Evolutionary conservation across 2,113 vertebrate genomes (phyloP).

Genomic region (Xerus inauris): DNA sequence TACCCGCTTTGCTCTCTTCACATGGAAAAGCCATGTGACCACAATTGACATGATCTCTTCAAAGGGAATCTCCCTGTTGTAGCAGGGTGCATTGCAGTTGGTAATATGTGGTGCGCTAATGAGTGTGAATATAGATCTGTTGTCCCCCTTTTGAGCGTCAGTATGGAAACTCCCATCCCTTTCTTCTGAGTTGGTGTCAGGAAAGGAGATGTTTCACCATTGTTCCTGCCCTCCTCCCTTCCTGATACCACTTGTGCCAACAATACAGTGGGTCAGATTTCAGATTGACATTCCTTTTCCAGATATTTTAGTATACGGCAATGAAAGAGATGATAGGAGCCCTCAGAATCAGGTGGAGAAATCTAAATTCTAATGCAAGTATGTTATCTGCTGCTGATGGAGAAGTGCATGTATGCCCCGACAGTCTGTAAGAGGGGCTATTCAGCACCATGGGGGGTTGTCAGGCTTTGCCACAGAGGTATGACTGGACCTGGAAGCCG

Average conservation of each 20-base stretch:
- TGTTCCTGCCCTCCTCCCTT: not conserved
- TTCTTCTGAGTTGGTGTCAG: slow-evolving; percentile 44
- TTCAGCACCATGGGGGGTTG: not conserved
- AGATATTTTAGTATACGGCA: slow-evolving; percentile 9
- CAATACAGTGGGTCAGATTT: slow-evolving; percentile 33
- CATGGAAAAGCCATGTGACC: slow-evolving; percentile 44
- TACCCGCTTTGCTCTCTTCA: slow-evolving; percentile 31
- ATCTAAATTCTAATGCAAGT: slow-evolving; percentile 32
- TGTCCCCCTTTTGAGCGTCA: slow-evolving; percentile 12
- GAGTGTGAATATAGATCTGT: slow-evolving; percentile 37
- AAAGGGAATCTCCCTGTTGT: slow-evolving; percentile 34
- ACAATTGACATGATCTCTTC: slow-evolving; percentile 46
- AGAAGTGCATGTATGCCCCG: not conserved
- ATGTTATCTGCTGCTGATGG: not conserved
- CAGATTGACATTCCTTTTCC: slow-evolving; percentile 42
- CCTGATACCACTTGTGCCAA: not conserved
- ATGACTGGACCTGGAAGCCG: not conserved
- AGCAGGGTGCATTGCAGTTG: slow-evolving; percentile 1
- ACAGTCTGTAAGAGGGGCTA: not conserved
- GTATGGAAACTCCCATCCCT: not conserved
- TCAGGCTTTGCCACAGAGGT: slow-evolving; percentile 26
- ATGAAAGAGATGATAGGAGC: not conserved
- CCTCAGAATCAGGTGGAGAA: not conserved
- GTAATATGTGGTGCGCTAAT: slow-evolving; percentile 39
- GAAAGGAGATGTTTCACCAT: slow-evolving; percentile 16